Evolutionary conservation across 2,113 vertebrate species (phyloP), one percentile per base, ranked within the genome.

Genomic region (Perca flavescens): DNA sequence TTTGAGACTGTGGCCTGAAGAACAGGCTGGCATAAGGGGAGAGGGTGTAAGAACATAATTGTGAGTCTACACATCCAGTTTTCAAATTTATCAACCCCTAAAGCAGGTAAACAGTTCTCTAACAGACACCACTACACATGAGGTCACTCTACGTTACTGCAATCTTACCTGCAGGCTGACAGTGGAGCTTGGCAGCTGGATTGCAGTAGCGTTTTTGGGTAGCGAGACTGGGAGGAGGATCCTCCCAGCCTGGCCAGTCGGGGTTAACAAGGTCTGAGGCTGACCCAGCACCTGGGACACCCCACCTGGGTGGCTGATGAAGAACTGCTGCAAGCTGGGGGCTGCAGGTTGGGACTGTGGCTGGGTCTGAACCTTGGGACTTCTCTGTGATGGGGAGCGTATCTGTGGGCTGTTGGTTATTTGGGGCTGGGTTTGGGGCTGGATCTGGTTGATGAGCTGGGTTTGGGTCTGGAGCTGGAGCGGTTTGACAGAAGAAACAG

Each of bases 191-290:
- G 97, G 97, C 68, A 99, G 95, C 88, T 98, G 97, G 90, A 98
- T 96, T 34, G 96, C 86, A 67, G 95, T 78, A 52, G 92, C 89
- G 0, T 95, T 95, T 89, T 94, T 96, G 58, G 97, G 96, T 72
- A 98, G 95, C 5, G 97, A 96, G 0, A 99, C 92, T 0, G 98
- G 98, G 57, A 99, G 95, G 46, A 99, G 95, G 86, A 99, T 96
- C 94, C 97, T 94, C 25, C 96, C 95, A 56, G 95, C 91, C 65
- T 96, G 96, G 56, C 96, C 96, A 0, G 96, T 89, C 17, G 97
- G 89, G 72, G 96, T 84, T 53, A 99, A 92, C 61, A 98, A 80
- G 63, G 97, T 95, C 79, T 96, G 97, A 47, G 97, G 96, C 65
- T 95, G 97, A 57, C 96, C 95, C 2, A 97, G 94, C 52, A 97